Evolutionary conservation across 2,888 invertebrate species (phyloP).

Genomic region (Acanthosepion pharaonis): DNA sequence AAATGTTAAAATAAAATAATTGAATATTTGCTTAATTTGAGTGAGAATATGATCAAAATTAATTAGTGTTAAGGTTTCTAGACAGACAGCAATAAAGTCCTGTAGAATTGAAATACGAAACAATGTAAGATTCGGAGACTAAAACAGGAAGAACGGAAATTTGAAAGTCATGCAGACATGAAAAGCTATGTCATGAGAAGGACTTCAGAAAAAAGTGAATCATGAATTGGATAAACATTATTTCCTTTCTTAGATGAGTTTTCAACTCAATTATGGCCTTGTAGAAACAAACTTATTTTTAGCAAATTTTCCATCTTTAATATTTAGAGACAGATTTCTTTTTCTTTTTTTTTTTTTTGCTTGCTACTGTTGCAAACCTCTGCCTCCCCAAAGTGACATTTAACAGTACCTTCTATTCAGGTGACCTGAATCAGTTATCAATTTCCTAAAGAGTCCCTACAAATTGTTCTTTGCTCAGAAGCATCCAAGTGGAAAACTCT

Average conservation of each 20-base stretch:
- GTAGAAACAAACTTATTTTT: not conserved
- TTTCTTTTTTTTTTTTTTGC: not conserved
- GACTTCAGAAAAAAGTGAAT: not conserved
- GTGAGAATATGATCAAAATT: not conserved
- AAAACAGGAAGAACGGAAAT: not conserved
- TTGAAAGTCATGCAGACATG: not conserved
- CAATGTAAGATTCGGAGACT: not conserved
- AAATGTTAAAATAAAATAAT: not conserved
- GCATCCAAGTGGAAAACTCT: not conserved
- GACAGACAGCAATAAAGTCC: not conserved
- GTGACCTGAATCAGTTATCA: not conserved
- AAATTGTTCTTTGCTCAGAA: not conserved
- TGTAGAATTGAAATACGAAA: not conserved
- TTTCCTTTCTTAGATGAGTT: conserved; percentile 2
- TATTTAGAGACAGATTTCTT: not conserved
- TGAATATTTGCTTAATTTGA: not conserved
- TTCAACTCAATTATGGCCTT: not conserved
- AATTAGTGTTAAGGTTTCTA: not conserved
- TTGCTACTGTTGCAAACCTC: not conserved
- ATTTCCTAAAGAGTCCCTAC: not conserved
- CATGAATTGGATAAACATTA: not conserved
- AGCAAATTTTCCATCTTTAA: not conserved
- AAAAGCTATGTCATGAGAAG: not conserved
- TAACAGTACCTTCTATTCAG: not conserved
- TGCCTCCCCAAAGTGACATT: not conserved